A percentile compares a stretch with the other conserved stretches of the same genome.
These are phyloP conservation scores for Malacosoma neustria DNA, from an alignment of 2,888 invertebrate species.

Conservation along the genomic window DNA sequence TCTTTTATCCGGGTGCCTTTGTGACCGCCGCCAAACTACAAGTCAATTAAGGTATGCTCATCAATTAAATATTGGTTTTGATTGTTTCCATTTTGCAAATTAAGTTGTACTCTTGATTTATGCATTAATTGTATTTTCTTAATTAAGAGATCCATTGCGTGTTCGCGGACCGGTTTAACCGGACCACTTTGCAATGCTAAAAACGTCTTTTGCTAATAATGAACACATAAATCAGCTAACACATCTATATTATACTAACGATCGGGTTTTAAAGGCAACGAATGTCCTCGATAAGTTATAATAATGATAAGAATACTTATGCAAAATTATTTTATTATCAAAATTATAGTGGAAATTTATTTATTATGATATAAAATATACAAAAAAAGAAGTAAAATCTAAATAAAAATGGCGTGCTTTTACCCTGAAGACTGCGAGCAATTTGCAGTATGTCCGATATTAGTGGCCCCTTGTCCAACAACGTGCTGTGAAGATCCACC, in stretches of 20 bases:
- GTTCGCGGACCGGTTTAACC: slow-evolving; percentile 18
- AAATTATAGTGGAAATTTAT: no score
- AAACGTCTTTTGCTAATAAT: slow-evolving; percentile 15
- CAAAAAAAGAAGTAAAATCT: no score
- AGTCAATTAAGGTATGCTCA: slow-evolving; percentile 73
- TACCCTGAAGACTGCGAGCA: no score
- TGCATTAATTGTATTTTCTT: slow-evolving; percentile 41
- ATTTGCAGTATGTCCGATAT: no score
- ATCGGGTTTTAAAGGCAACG: slow-evolving; percentile 14
- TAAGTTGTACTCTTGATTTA: slow-evolving; percentile 53
- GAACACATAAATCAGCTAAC: slow-evolving; percentile 8
- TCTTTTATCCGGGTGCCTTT: slow-evolving; percentile 61
- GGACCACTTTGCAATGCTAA: slow-evolving; percentile 19
- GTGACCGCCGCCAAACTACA: slow-evolving; percentile 58
- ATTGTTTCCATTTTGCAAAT: slow-evolving; percentile 63
- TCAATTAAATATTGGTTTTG: slow-evolving; percentile 71
- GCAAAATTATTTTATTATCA: no score
- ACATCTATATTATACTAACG: slow-evolving; percentile 1
- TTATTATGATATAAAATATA: no score
- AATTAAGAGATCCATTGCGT: slow-evolving; percentile 37
- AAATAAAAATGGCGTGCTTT: no score
- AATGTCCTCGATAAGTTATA: slow-evolving; percentile 30
- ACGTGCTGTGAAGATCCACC: no score
- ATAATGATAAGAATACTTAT: slow-evolving; percentile 10
- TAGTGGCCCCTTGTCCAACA: no score